phyloP scores from a whole-genome alignment of 2,113 vertebrate genomes.

The Heptranchias perlo region DNA sequence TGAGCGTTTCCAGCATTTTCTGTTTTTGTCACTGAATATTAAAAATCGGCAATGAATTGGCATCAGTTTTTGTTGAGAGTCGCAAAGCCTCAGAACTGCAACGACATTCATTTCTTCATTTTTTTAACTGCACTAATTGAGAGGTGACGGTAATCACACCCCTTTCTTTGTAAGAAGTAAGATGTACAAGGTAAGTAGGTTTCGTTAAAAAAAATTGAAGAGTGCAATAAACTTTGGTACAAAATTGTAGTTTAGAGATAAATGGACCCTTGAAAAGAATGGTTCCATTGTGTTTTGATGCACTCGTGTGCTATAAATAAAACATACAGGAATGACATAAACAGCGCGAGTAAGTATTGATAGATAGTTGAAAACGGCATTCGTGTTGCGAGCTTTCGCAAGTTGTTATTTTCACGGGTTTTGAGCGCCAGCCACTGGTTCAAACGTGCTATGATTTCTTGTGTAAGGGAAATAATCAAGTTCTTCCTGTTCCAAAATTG shows the following conservation, averaged over 20 bases:
- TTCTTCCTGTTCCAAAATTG: neutral
- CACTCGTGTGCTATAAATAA: neutral
- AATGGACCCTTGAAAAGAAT: neutral
- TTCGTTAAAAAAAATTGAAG: neutral
- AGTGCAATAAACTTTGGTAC: neutral
- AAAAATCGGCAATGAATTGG: neutral
- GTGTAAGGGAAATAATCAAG: neutral
- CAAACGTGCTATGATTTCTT: neutral
- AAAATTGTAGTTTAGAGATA: neutral
- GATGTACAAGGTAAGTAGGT: neutral
- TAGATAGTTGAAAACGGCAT: neutral
- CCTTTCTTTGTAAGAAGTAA: neutral
- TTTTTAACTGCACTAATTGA: neutral
- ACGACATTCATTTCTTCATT: neutral
- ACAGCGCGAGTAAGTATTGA: neutral
- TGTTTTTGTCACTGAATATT: neutral
- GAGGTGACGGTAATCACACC: neutral
- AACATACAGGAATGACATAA: neutral
- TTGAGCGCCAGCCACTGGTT: constrained; percentile 31
- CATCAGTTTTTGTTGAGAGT: neutral
- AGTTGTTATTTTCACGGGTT: neutral
- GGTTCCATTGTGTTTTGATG: neutral
- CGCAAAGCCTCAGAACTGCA: neutral
- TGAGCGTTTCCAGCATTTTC: neutral
- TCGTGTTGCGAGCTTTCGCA: neutral